Base-by-base conservation (phyloP, 2,113 vertebrate species). In the Paradoxurus hermaphroditus region DNA sequence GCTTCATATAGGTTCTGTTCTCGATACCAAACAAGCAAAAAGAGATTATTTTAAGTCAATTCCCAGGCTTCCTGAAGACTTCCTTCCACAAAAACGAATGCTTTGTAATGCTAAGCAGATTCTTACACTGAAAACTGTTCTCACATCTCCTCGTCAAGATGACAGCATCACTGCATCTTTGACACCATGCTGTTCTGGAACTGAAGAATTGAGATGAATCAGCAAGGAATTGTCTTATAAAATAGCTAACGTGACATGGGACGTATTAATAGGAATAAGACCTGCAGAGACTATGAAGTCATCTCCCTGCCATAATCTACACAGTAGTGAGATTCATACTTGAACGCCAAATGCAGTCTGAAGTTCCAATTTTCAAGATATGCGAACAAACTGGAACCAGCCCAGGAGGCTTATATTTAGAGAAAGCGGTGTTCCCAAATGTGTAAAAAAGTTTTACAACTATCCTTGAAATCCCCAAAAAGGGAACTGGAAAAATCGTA, bases 21-120 rank as follows among this genome's bases (percentile, higher is more conserved):
- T 86, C 67, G 41, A 93, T 44, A 34, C 29, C 67, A 93, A 90
- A 92, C 62, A 88, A 94, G 18, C 25, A 72, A 51, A 73, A 59
- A 59, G 63, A 53, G 36, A 70, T 93, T 86, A 88, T 62, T 93
- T 88, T 70, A 93, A 93, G 79, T 68, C 44, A 77, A 77, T 91
- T 67, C 72, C 53, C 13, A 4, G 39, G 73, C 62, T 95, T 95
- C 0, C 0, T 15, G 46, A 91, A 89, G 82, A 82, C n/a, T 79
- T 72, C 85, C 84, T 70, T 91, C 67, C 94, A 93, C 65, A 95
- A 62, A 95, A 96, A 63, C 23, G 7, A 89, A 83, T 21, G 14
- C n/a, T 96, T n/a, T 82, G 46, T 86, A 75, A 96, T 46, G 78
- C 44, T 73, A 82, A 79, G 77, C 72, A 79, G 85, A 91, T 65